A percentile compares a stretch with the other conserved stretches of the same genome.
Evolutionary conservation across 2,888 invertebrate genomes (phyloP).

Genomic region (Heliconius hortense): DNA sequence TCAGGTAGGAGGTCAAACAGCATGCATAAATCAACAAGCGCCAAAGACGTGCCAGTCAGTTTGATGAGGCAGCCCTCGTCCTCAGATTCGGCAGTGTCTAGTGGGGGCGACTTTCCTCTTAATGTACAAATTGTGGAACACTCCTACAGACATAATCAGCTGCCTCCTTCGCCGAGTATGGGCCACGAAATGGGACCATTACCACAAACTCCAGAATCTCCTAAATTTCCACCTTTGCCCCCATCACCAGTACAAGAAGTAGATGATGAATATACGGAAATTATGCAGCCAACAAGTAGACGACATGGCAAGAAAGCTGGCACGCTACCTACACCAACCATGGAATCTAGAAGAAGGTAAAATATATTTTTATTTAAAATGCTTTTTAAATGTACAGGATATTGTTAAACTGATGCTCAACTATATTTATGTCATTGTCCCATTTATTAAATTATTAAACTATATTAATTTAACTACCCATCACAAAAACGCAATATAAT

Average conservation of each 20-base stretch:
- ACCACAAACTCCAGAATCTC: slow-evolving; percentile 77
- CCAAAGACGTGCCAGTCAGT: slow-evolving; percentile 85
- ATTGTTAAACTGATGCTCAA: background rate
- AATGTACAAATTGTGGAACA: slow-evolving; percentile 86
- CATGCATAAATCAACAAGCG: slow-evolving; percentile 88
- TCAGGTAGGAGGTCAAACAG: slow-evolving; percentile 81
- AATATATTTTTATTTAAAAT: slow-evolving; percentile 2
- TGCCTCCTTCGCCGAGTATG: slow-evolving; percentile 70
- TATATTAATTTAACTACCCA: too few species aligned
- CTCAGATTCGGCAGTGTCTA: slow-evolving; percentile 78
- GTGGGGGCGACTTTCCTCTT: slow-evolving; percentile 82
- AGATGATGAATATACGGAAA: slow-evolving; percentile 88
- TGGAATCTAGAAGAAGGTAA: slow-evolving; percentile 76
- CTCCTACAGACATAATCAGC: slow-evolving; percentile 71
- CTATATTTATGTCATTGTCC: too few species aligned
- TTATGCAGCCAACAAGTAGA: slow-evolving; percentile 78
- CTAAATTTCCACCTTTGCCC: slow-evolving; percentile 88
- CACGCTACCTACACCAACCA: slow-evolving; percentile 78
- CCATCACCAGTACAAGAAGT: slow-evolving; percentile 92
- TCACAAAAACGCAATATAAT: too few species aligned
- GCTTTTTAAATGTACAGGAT: background rate
- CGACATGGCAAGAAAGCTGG: slow-evolving; percentile 78
- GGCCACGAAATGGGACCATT: slow-evolving; percentile 74
- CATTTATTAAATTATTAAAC: too few species aligned
- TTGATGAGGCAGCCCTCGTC: slow-evolving; percentile 79